Evolutionary conservation across 37 sponge, comb jelly and placozoan species (phyloP).

Genomic region (Crambe crambe): DNA sequence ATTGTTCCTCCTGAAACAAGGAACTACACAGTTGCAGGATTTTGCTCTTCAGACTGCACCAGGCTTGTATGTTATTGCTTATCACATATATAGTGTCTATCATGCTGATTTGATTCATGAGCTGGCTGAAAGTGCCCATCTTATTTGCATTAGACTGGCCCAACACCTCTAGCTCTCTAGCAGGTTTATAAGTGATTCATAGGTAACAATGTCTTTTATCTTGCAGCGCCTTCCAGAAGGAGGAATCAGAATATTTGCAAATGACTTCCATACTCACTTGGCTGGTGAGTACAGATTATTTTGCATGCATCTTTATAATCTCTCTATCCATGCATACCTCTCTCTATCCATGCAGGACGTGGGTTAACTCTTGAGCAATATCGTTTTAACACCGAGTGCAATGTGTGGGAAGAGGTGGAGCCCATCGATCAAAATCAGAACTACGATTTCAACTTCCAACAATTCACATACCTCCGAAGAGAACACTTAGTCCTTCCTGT

Average conservation of each 20-base stretch:
- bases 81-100: too few species aligned
- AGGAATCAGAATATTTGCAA: constrained; percentile 50
- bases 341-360: constrained; percentile 21
- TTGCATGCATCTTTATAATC: too few species aligned
- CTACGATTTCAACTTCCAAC: constrained; percentile 80
- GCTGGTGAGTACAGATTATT: constrained; percentile 33
- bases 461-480: constrained; percentile 16
- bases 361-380: constrained; percentile 17
- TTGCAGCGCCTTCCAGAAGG: constrained; percentile 22
- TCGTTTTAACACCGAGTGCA: constrained; percentile 9
- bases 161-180: too few species aligned
- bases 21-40: constrained; percentile 16
- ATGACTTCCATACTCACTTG: constrained; percentile 45
- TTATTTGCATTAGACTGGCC: background rate
- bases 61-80: constrained; percentile 2
- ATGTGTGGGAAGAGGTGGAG: constrained; percentile 28
- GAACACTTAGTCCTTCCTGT: constrained; percentile 44
- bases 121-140: background rate
- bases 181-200: too few species aligned
- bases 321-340: too few species aligned
- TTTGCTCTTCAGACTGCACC: constrained; percentile 41
- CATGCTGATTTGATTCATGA: too few species aligned
- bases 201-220: background rate
- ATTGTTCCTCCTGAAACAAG: constrained; percentile 35
- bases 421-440: constrained; percentile 56